A percentile compares a stretch with the other conserved stretches of the same genome.
phyloP scores from a whole-genome alignment of 2,888 invertebrate species.

The Tipula vernalis region DNA sequence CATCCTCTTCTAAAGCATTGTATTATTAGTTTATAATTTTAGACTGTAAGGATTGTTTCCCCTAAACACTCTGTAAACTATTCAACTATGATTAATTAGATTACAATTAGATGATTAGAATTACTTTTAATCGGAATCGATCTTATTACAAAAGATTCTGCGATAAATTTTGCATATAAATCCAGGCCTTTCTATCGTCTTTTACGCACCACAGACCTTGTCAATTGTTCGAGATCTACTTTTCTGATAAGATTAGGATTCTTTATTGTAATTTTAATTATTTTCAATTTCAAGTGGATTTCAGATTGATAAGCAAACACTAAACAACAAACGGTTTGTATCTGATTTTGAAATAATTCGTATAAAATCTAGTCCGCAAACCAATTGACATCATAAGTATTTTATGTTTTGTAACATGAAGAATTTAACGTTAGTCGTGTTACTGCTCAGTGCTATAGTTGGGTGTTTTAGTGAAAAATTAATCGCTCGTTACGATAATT shows the following conservation, averaged over 20 bases:
- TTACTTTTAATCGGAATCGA: too few relatives aligned
- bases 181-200: neutral
- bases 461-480: neutral
- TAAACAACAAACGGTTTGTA: neutral
- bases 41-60: too few relatives aligned
- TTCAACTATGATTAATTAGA: too few relatives aligned
- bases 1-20: too few relatives aligned
- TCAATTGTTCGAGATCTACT: neutral
- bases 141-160: too few relatives aligned
- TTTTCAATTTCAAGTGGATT: neutral
- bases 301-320: neutral
- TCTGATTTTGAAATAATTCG: neutral
- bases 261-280: neutral
- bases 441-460: neutral
- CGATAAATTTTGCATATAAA: too few relatives aligned
- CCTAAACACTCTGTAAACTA: too few relatives aligned
- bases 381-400: neutral
- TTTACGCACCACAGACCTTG: too few relatives aligned
- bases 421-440: neutral
- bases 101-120: too few relatives aligned
- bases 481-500: neutral
- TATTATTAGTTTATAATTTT: too few relatives aligned
- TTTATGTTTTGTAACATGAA: neutral
- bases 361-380: neutral
- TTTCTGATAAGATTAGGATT: neutral